phyloP scores from a whole-genome alignment of 2,113 vertebrate genomes.

The Pantherophis guttatus region DNA sequence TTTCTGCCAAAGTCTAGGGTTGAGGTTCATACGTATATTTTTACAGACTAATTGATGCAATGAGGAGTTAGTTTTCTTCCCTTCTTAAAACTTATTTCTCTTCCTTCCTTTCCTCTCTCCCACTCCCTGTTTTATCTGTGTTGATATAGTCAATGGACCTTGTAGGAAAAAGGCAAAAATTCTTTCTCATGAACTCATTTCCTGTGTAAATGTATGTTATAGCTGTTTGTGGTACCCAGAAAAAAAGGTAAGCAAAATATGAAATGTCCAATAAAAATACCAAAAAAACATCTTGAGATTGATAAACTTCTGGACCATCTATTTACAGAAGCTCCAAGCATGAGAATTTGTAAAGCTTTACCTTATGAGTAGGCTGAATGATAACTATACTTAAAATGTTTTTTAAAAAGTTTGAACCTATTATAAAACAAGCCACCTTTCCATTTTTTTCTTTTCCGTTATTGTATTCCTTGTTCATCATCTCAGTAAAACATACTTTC shows the following conservation, averaged over 20 bases:
- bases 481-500: background rate
- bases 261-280: constrained; percentile 20
- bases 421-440: background rate
- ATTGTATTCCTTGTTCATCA: background rate
- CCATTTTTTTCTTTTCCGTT: background rate
- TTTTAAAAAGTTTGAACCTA: background rate
- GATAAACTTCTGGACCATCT: background rate
- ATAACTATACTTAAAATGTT: background rate
- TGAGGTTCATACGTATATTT: background rate
- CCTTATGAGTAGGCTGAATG: background rate
- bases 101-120: background rate
- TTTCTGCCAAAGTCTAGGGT: background rate
- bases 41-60: background rate
- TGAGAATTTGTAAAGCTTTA: background rate
- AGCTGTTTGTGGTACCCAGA: background rate
- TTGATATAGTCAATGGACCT: constrained; percentile 1
- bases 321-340: background rate
- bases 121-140: background rate
- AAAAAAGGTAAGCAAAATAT: constrained; percentile 4
- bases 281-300: constrained; percentile 13
- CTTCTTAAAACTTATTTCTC: constrained; percentile 28
- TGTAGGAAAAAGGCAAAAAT: background rate
- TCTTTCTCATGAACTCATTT: constrained; percentile 5
- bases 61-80: background rate
- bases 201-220: background rate